Percentiles rank a stretch among this genome's conserved stretches.
These are phyloP conservation scores for Porites rus DNA, from an alignment of 92 coral and sea anemone species.

Conservation along the genomic window DNA sequence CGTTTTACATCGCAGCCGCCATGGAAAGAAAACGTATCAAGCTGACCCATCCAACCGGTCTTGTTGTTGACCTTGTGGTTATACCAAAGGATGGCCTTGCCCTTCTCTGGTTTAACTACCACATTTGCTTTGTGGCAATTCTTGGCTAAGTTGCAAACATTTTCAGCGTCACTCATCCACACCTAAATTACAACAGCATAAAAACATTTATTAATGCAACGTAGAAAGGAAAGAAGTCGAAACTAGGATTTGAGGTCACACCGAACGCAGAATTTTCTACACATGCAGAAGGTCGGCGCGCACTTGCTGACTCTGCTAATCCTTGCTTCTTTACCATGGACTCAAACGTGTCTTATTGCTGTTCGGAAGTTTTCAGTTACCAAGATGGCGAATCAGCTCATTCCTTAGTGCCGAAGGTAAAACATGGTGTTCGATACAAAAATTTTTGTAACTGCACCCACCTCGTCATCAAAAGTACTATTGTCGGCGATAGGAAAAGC, in stretches of 20 bases:
- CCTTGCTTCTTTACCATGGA: no score
- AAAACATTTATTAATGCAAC: no score
- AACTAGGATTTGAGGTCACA: no score
- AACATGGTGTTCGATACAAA: no score
- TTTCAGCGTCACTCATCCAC: constrained; percentile 84
- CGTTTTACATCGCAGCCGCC: constrained; percentile 91
- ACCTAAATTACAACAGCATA: constrained; percentile 37
- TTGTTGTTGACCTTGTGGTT: constrained; percentile 78
- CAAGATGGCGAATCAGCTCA: no score
- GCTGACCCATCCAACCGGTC: constrained; percentile 87
- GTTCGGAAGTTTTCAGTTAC: no score
- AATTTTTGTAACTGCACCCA: not conserved
- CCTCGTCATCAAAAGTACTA: constrained; percentile 41
- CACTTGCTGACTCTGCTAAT: no score
- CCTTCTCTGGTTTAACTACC: constrained; percentile 88
- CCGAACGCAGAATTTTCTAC: no score
- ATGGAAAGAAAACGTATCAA: constrained; percentile 87
- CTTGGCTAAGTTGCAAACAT: constrained; percentile 91
- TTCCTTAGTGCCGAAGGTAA: no score
- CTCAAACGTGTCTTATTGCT: no score
- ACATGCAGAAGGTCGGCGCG: no score
- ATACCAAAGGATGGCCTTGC: constrained; percentile 97
- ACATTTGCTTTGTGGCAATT: constrained; percentile 90
- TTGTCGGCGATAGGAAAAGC: constrained; percentile 89
- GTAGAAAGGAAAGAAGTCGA: no score